Evolutionary conservation across 1,140 invertebrate genomes (phyloP), one percentile per base, ranked within the genome.

Genomic region (Apolygus lucorum): DNA sequence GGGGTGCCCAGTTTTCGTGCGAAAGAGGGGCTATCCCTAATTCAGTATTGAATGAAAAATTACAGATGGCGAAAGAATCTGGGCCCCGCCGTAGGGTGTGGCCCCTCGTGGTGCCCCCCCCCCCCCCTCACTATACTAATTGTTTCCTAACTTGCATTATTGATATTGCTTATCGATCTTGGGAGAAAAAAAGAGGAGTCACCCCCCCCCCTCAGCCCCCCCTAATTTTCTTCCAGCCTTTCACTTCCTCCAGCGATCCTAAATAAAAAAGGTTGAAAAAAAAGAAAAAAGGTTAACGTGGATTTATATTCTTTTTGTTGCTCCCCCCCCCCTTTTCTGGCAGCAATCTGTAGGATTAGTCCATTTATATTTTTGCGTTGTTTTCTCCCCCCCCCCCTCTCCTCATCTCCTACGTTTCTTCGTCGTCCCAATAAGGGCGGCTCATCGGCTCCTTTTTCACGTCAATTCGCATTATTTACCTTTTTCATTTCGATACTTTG

Each of bases 21-120:
- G 63, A 64, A 26, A 13, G 2, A 26, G 28, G 63, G n/a, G n/a
- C n/a, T 26, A 64, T 64, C 63, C 63, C 63, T 64, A 64, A 64
- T 64, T 64, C 63, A 64, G 63, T 64, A 64, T 64, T 64, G 63
- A 64, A 64, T 64, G 63, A 64, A 64, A 64, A 64, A 64, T 64
- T 64, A 64, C 63, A 64, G 63, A 64, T 64, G 63, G 63, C 63
- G 21, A 64, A 62, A 28, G 63, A 59, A 59, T 59, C 54, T 64
- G 8, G 17, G 54, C 24, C 63, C 63, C 63, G 8, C 27, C 63
- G n/a, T n/a, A 26, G 63, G 63, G 63, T 64, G 63, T 64, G 63
- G 63, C 63, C 63, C 22, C 54, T 59, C 11, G 34, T 8, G 17
- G 17, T 11, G 22, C 54, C 54, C 54, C 22, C 54, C 2, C 54